Percentiles rank a stretch among this genome's conserved stretches.
Evolutionary conservation across 2,888 invertebrate species (phyloP).

Genomic region (Megaustenia siamemsis): DNA sequence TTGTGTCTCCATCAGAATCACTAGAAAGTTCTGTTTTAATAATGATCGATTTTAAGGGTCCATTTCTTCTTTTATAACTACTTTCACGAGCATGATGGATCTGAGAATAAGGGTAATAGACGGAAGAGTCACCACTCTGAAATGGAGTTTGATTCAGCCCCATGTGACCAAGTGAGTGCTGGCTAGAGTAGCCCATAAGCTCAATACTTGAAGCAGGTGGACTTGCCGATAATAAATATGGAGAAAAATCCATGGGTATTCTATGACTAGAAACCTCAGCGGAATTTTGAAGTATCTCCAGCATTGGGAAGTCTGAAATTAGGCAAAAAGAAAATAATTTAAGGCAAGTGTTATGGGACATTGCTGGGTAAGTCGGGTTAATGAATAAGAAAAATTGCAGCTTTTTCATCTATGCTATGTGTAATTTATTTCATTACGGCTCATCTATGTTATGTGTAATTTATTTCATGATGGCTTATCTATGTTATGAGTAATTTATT

Average conservation of each 20-base stretch:
- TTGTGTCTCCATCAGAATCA: conserved; percentile 56
- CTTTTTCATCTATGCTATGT: too few species aligned
- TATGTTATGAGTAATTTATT: too few species aligned
- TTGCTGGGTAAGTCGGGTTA: too few species aligned
- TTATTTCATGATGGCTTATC: too few species aligned
- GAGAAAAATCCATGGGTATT: conserved; percentile 77
- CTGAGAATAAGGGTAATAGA: conserved; percentile 24
- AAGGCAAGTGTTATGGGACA: background rate
- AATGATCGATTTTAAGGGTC: conserved; percentile 68
- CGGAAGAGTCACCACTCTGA: conserved; percentile 28
- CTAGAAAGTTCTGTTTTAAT: conserved; percentile 56
- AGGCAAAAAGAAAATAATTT: conserved; percentile 18
- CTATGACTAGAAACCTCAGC: conserved; percentile 58
- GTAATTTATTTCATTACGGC: too few species aligned
- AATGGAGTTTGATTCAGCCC: conserved; percentile 25
- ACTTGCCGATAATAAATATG: conserved; percentile 76
- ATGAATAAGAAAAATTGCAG: too few species aligned
- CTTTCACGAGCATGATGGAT: conserved; percentile 3
- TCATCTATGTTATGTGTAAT: too few species aligned
- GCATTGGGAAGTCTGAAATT: conserved; percentile 71
- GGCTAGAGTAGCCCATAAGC: conserved; percentile 60
- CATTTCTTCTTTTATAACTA: conserved; percentile 39
- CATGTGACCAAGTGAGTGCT: conserved; percentile 36
- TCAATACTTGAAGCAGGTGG: conserved; percentile 74
- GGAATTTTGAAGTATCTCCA: conserved; percentile 63